Base-by-base conservation (phyloP, 2,797 vertebrate species). In the Oreortyx pictus region DNA sequence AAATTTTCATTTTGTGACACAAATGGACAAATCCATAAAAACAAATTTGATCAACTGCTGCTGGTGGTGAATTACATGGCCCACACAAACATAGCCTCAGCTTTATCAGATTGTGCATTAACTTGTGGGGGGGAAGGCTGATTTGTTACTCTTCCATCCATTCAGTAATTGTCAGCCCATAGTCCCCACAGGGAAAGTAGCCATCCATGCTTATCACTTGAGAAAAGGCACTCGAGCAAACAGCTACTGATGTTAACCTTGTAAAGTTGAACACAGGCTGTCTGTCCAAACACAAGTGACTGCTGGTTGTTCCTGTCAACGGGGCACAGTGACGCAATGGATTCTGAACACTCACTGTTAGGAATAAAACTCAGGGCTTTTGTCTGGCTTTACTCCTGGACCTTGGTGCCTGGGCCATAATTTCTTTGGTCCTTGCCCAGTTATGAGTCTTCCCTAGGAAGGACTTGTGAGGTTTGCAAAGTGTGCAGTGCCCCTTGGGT, bases 71-170 rank as follows among this genome's bases (percentile, higher is more conserved):
- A 73, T 78, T 71, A 77, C 2, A 7, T 87, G 65, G 56, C 60
- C 86, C 90, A 41, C 0, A 3, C 54, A 89, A 87, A 93, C 62
- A 87, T 61, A 57, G 41, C 88, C 74, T 73, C 82, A 66, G 85
- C 54, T 91, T 41, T 88, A 57, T 62, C 8, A 4, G 60, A 17
- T 14, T n/a, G 29, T 75, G 47, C 66, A 86, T 94, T 93, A 86
- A 81, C 62, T 80, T 4, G 0, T 0, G 13, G 65, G 56, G 76
- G 44, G 31, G 29, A 88, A 49, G 59, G 68, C 59, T 88, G 76
- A 88, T 85, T 84, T 82, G 87, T 90, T 68, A 67, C 73, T 82
- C 41, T 73, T 94, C 90, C 90, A 47, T 70, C 70, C 74, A 79
- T 46, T 49, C 62, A 71, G 50, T 43, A 44, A 66, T 14, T 93